Evolutionary conservation across 2,113 vertebrate genomes (phyloP), one percentile per base, ranked within the genome.

Genomic region (Motacilla alba): DNA sequence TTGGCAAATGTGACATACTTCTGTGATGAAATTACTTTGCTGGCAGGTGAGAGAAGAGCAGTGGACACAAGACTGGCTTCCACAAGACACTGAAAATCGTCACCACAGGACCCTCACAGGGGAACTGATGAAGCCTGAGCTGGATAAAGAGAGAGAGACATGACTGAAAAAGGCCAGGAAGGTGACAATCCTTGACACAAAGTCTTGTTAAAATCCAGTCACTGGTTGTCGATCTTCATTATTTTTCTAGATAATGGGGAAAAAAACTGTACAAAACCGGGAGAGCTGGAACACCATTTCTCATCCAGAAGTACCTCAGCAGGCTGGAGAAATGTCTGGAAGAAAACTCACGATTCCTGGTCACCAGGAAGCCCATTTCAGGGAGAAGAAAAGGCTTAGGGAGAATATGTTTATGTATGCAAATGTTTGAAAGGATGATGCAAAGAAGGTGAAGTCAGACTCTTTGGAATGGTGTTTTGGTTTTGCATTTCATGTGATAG

Each of bases 151-250:
- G 21, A 3, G 5, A 19, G 13, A 63, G 22, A 33, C 4, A 37
- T 5, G 27, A 14, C 21, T 37, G 17, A 11, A 62, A 46, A 53
- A 9, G 49, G 21, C 9, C 47, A 37, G 33, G 33, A 37, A 26
- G 2, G 33, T 44, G 67, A 11, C 8, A 53, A 33, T 27, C 27
- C 0, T 0, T 27, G 22, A 27, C 33, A 46, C 2, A 27, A 73
- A 37, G 1, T 27, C 26, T 46, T 46, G 21, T 26, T 46, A 80
- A 55, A 46, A 35, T 35, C 20, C 9, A 19, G 15, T 15, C 41
- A 20, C 21, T 31, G 10, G 15, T 37, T 1, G 1, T 20, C 23
- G 27, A 46, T 46, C 17, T 37, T 46, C 3, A 15, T 10, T 46
- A 6, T 46, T 56, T 67, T 80, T 46, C 33, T 80, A 26, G 62